Evolutionary conservation across 2,888 invertebrate species (phyloP).

Genomic region (Marronus borbonicus): DNA sequence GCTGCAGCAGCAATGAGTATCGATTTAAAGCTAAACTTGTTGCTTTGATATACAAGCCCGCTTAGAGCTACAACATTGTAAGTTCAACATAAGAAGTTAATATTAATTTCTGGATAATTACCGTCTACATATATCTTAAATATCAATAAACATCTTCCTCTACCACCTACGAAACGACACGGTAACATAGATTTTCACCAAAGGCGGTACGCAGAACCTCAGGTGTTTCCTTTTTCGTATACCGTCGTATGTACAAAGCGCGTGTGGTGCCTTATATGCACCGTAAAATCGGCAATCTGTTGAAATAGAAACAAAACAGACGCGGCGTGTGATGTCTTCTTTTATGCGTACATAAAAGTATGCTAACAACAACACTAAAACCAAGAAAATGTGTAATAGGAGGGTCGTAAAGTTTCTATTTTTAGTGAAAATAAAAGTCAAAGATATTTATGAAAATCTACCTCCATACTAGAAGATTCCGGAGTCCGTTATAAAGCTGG

Average conservation of each 20-base stretch:
- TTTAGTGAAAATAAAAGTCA: slow-evolving; percentile 33
- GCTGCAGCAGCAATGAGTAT: too few relatives aligned
- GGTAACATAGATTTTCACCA: background rate
- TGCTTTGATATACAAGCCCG: too few relatives aligned
- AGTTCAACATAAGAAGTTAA: too few relatives aligned
- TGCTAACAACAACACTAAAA: slow-evolving; percentile 34
- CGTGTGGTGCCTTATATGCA: slow-evolving; percentile 1
- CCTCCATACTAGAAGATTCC: background rate
- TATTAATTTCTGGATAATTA: too few relatives aligned
- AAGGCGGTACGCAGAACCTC: background rate
- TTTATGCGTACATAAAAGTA: slow-evolving; percentile 27
- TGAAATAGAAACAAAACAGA: slow-evolving; percentile 20
- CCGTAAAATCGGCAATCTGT: slow-evolving; percentile 31
- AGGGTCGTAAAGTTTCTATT: slow-evolving; percentile 25
- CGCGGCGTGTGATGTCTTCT: slow-evolving; percentile 23
- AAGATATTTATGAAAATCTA: slow-evolving; percentile 26
- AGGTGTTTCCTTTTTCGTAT: slow-evolving; percentile 14
- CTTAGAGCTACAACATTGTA: too few relatives aligned
- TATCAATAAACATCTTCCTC: background rate
- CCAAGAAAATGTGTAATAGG: slow-evolving; percentile 34
- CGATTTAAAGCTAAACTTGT: too few relatives aligned
- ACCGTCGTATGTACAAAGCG: background rate
- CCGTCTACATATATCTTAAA: too few relatives aligned
- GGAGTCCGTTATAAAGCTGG: slow-evolving; percentile 11
- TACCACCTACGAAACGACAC: background rate